Evolutionary conservation across 64 coral and sea anemone genomes (phyloP).

Genomic region (Astreopora myriophthalma): DNA sequence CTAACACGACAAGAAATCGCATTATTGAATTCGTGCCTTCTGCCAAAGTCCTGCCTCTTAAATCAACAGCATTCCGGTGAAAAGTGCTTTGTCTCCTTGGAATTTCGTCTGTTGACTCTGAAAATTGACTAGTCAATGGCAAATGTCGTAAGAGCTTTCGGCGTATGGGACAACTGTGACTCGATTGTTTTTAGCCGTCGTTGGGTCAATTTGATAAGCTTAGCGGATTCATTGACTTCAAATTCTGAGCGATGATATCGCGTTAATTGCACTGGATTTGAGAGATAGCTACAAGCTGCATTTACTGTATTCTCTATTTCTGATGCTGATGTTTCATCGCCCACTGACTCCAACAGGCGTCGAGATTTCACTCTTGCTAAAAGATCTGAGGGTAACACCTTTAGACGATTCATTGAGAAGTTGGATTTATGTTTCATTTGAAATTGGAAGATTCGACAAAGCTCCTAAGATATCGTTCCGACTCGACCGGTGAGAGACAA

Average conservation of each 20-base stretch:
- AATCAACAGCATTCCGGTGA: conserved; percentile 28
- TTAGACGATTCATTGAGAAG: too few relatives aligned
- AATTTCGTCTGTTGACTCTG: not conserved
- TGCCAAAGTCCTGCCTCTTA: conserved; percentile 19
- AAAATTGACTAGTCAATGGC: not conserved
- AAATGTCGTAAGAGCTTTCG: not conserved
- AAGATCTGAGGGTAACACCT: too few relatives aligned
- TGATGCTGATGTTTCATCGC: not conserved
- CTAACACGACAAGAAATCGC: not conserved
- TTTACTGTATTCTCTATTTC: not conserved
- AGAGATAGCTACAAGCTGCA: not conserved
- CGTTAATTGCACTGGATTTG: not conserved
- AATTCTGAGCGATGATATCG: not conserved
- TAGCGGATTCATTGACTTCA: not conserved
- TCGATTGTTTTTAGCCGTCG: not conserved
- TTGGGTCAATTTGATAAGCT: not conserved
- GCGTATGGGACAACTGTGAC: not conserved
- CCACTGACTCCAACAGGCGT: not conserved
- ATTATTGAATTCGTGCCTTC: conserved; percentile 13
- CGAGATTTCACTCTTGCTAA: not conserved
- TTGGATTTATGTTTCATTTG: too few relatives aligned
- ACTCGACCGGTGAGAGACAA: too few relatives aligned
- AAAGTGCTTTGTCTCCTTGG: not conserved
- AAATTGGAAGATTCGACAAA: too few relatives aligned
- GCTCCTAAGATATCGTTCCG: too few relatives aligned